Evolutionary conservation across 1,140 invertebrate species (phyloP).

Genomic region (Holcopasites calliopsidis): DNA sequence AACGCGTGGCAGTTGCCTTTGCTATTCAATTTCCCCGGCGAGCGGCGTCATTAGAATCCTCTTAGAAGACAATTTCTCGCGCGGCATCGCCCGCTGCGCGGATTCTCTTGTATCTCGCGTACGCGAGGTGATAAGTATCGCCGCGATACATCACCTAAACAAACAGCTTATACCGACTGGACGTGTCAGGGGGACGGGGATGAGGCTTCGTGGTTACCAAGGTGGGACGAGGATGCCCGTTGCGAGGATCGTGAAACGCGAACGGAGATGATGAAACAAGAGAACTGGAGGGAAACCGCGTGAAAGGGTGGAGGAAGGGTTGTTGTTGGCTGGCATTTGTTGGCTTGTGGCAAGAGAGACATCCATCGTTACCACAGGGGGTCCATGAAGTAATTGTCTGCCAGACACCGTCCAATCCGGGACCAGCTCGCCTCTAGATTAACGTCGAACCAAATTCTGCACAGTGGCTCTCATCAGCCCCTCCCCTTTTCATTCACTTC

Average conservation of each 20-base stretch:
- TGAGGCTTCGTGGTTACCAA: conserved; percentile 23
- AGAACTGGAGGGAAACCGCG: too few species aligned
- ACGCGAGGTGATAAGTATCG: conserved; percentile 75
- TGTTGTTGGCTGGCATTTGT: conserved; percentile 58
- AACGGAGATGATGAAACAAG: too few species aligned
- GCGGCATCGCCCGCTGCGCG: conserved; percentile 64
- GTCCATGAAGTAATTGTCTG: conserved; percentile 75
- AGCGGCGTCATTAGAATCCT: conserved; percentile 69
- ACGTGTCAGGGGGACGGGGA: conserved; percentile 35
- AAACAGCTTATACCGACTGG: conserved; percentile 70
- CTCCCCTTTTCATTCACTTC: too few species aligned
- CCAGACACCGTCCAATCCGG: conserved; percentile 69
- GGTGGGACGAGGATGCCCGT: not conserved
- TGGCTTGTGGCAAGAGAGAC: conserved; percentile 69
- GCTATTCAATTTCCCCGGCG: conserved; percentile 4
- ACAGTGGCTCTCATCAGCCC: conserved; percentile 66
- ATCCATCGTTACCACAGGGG: conserved; percentile 74
- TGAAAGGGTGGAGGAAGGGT: conserved; percentile 23
- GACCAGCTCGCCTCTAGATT: conserved; percentile 55
- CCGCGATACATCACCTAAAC: conserved; percentile 74
- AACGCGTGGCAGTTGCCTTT: conserved; percentile 25
- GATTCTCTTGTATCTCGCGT: conserved; percentile 67
- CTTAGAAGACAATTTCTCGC: conserved; percentile 71
- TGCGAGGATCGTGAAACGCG: too few species aligned
- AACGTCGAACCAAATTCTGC: conserved; percentile 68